Percentiles rank a stretch among this genome's conserved stretches.
Evolutionary conservation across 2,113 vertebrate species (phyloP).

Genomic region (Bubo scandiacus): DNA sequence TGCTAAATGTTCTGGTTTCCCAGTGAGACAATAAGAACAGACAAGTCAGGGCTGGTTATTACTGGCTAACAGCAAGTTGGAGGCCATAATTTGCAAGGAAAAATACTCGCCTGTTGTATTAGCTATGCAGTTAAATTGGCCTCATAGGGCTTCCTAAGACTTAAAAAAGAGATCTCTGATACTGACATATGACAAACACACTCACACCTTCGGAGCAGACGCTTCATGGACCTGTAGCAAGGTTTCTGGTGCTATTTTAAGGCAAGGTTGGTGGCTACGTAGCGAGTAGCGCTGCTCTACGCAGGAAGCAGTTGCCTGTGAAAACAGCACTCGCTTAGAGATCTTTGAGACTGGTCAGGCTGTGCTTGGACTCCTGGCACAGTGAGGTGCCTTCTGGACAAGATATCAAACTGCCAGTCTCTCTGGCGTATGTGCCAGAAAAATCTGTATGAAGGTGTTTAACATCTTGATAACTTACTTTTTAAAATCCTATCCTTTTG

Average conservation of each 20-base stretch:
- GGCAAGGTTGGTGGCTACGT: neutral
- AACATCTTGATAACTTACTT: neutral
- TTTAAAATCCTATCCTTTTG: neutral
- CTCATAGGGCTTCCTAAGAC: neutral
- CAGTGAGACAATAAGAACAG: neutral
- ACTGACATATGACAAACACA: neutral
- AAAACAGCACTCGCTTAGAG: neutral
- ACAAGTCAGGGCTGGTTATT: constrained; percentile 1
- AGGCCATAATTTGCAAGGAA: neutral
- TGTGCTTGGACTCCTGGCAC: neutral
- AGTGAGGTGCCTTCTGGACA: neutral
- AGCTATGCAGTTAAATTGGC: neutral
- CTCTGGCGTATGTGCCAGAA: neutral
- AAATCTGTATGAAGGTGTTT: neutral
- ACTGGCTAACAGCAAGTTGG: neutral
- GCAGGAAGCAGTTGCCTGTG: neutral
- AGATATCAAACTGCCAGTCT: neutral
- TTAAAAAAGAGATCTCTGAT: neutral
- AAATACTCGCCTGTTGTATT: neutral
- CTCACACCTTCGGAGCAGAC: neutral
- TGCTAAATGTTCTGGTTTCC: neutral
- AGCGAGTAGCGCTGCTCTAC: accelerated
- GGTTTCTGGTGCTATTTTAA: neutral
- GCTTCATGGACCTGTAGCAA: neutral
- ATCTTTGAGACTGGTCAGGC: neutral